Evolutionary conservation across 2,113 vertebrate species (phyloP), one percentile per base, ranked within the genome.

Genomic region (Silurus asotus): DNA sequence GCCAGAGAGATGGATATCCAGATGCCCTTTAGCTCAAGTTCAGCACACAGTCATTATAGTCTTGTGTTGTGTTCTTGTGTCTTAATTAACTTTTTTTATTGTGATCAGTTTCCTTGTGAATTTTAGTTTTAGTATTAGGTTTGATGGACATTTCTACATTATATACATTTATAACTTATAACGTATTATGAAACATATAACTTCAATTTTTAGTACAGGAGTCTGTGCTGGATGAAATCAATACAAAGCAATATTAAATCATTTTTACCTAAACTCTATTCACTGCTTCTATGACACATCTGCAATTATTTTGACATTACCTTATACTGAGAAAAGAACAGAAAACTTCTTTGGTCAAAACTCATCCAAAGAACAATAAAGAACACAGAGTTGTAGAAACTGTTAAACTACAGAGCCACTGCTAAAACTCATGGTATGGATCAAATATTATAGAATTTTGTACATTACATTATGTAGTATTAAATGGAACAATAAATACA

Each of bases 11-110:
- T 86, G 62, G 62, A 69, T 86, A 65, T 79, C 76, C 84, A 58
- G 62, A 64, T 89, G 77, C 37, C 77, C 82, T 87, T 89, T 84
- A 84, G 51, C 59, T n/a, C 1, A 59, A 87, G 84, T 88, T 78
- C 70, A 78, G 65, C 56, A 51, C 37, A 65, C 64, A 81, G 59
- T 49, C 51, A 49, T 49, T 49, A 64, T 81, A 81, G 20, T 25
- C 6, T 51, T 81, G 61, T 25, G 3, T 45, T 37, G 37, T 37
- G 37, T 37, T 37, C 37, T 37, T 37, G 37, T 37, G 37, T 8
- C 48, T 64, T 81, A 53, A 81, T 70, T 51, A 62, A 23, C 17
- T 79, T 84, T 74, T 61, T 78, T 78, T 82, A 75, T 55, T 69
- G 11, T 11, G 10, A 53, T 75, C 20, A 53, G 0, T 23, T 53